Evolutionary conservation across 2,888 invertebrate genomes (phyloP).

Genomic region (Erebia aethiops): DNA sequence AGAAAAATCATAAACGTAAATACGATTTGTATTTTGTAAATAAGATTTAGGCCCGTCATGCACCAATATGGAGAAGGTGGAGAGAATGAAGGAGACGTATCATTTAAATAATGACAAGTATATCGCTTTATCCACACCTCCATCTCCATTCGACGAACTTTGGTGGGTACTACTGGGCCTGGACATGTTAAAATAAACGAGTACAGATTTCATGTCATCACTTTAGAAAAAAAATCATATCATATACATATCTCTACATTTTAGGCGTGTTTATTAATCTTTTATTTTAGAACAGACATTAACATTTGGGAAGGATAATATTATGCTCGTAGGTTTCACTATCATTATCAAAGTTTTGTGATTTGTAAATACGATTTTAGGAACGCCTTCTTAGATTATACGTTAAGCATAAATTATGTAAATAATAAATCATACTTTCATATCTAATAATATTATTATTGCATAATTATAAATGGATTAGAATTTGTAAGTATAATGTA

Average conservation of each 20-base stretch:
- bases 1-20: too few relatives aligned
- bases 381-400: slow-evolving; percentile 74
- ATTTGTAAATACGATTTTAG: slow-evolving; percentile 58
- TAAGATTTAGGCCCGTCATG: too few relatives aligned
- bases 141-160: too few relatives aligned
- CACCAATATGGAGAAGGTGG: too few relatives aligned
- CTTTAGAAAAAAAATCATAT: not conserved
- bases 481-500: slow-evolving; percentile 34
- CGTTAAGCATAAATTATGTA: slow-evolving; percentile 45
- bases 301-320: too few relatives aligned
- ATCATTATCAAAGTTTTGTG: slow-evolving; percentile 37
- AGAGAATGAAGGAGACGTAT: too few relatives aligned
- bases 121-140: too few relatives aligned
- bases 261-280: slow-evolving; percentile 30
- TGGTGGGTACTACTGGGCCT: too few relatives aligned
- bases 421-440: slow-evolving; percentile 44
- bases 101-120: too few relatives aligned
- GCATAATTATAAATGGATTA: slow-evolving; percentile 35
- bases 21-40: too few relatives aligned
- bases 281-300: too few relatives aligned
- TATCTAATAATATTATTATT: slow-evolving; percentile 39
- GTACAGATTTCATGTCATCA: not conserved
- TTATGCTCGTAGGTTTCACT: not conserved
- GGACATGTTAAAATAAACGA: too few relatives aligned
- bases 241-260: slow-evolving; percentile 5